phyloP scores from a whole-genome alignment of 2,888 invertebrate species.

The Parelbella ahira region DNA sequence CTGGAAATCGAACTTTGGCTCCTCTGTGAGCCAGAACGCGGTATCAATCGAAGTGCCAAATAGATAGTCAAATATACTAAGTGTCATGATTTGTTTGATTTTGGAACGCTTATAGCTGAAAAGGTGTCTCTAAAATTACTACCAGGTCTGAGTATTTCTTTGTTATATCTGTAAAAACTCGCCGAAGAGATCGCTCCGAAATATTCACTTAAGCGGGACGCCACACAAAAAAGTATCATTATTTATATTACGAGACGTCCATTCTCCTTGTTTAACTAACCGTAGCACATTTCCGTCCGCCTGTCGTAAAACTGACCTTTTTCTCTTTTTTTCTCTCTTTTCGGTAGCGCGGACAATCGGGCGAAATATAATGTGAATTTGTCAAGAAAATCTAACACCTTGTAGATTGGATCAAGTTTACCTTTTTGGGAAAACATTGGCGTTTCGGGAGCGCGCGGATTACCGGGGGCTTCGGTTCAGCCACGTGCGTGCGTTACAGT shows the following conservation, averaged over 20 bases:
- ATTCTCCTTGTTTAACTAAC: conserved; percentile 69
- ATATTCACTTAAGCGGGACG: conserved; percentile 40
- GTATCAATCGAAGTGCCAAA: no score
- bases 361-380: conserved; percentile 65
- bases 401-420: conserved; percentile 56
- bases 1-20: no score
- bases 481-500: conserved; percentile 43
- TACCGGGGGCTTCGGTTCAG: conserved; percentile 38
- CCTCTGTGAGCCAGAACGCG: no score
- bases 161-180: no score
- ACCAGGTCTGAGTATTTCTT: no score
- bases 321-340: conserved; percentile 49
- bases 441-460: conserved; percentile 45
- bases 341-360: conserved; percentile 52
- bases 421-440: conserved; percentile 57
- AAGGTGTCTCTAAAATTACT: no score
- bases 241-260: conserved; percentile 54
- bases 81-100: no score
- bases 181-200: no score
- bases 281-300: conserved; percentile 50
- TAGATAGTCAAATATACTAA: no score
- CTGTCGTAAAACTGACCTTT: conserved; percentile 62
- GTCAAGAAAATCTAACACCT: conserved; percentile 65
- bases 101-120: no score
- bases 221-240: conserved; percentile 48